Conservation (phyloP, 2,113 vertebrate genomes). For the Hiodon tergisus region DNA sequence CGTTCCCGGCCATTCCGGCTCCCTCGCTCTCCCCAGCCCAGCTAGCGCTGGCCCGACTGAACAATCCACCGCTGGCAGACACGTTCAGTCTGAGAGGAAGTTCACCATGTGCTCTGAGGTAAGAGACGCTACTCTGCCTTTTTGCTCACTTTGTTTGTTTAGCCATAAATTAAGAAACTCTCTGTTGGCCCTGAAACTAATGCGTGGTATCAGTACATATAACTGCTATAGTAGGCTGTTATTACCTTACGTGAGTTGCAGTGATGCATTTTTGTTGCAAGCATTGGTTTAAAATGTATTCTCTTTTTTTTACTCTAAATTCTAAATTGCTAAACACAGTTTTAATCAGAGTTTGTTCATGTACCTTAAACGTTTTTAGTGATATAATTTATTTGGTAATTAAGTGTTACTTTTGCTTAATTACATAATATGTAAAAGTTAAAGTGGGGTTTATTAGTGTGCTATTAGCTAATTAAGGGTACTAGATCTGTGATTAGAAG, state of each 20-base stretch:
- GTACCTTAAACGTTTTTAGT: background rate
- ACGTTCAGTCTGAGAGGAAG: conserved; percentile 45
- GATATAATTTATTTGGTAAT: background rate
- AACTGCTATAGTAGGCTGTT: no score
- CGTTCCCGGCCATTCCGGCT: conserved; percentile 24
- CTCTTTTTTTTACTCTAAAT: background rate
- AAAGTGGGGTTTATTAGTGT: no score
- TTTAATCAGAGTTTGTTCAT: background rate
- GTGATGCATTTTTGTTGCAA: no score
- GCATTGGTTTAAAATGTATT: no score
- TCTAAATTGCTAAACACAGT: no score
- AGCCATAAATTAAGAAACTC: no score
- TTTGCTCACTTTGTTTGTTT: background rate
- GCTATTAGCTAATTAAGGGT: no score
- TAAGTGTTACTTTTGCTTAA: background rate
- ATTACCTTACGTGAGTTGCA: no score
- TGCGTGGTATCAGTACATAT: no score
- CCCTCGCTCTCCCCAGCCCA: conserved; percentile 31
- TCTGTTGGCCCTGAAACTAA: background rate
- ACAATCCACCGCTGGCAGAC: conserved; percentile 43
- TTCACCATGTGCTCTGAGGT: conserved; percentile 57
- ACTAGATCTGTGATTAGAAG: no score
- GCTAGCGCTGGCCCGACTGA: conserved; percentile 43
- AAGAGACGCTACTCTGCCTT: conserved; percentile 11
- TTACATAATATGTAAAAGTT: no score